These are phyloP conservation scores for Cossypha dichroa DNA, from an alignment of 2,797 vertebrate genomes.

Conservation along the genomic window DNA sequence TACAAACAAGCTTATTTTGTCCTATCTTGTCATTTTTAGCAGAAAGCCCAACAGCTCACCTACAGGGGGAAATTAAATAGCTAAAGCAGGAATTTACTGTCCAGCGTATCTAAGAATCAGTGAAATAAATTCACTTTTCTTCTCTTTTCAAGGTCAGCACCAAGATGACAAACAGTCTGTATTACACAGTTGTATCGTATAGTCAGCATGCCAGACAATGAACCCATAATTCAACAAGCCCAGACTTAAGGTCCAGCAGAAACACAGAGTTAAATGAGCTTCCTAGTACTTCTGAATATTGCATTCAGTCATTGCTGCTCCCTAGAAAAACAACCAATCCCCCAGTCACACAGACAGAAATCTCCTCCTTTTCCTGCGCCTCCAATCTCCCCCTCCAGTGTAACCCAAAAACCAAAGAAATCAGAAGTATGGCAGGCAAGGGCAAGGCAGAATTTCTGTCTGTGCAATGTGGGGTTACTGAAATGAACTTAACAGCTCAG, in stretches of 20 bases:
- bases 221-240: constrained; percentile 8
- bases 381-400: background rate
- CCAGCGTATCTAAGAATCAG: background rate
- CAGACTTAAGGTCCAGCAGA: background rate
- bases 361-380: background rate
- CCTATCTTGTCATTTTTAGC: background rate
- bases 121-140: background rate
- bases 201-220: background rate
- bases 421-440: background rate
- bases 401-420: background rate
- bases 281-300: constrained; percentile 9
- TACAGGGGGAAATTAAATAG: background rate
- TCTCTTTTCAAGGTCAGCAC: constrained; percentile 42
- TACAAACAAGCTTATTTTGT: background rate
- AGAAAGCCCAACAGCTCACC: background rate
- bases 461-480: background rate
- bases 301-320: background rate
- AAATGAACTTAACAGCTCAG: background rate
- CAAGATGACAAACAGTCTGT: background rate
- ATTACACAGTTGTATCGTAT: background rate
- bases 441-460: background rate
- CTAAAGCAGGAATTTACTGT: background rate
- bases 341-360: background rate
- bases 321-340: background rate
- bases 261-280: background rate